phyloP scores from a whole-genome alignment of 2,113 vertebrate species.

The Propithecus coquereli region DNA sequence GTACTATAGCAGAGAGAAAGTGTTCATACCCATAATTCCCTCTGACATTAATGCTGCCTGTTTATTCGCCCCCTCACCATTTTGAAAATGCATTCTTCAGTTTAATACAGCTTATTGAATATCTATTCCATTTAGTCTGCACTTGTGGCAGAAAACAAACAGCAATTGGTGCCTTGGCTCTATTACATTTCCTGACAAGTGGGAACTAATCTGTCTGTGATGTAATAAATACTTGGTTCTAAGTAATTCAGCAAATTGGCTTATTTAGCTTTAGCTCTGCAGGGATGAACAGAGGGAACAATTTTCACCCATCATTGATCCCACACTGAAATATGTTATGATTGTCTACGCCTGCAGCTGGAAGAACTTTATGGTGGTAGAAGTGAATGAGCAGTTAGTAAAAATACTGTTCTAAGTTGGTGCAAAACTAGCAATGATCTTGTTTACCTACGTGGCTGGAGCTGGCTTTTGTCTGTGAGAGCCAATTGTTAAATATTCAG shows the following conservation, averaged over 20 bases:
- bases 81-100: slow-evolving; percentile 18
- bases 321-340: neutral
- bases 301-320: slow-evolving; percentile 40
- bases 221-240: slow-evolving; percentile 37
- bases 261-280: slow-evolving; percentile 47
- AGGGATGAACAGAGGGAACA: neutral
- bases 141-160: slow-evolving; percentile 37
- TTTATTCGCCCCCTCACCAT: neutral
- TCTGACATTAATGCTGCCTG: neutral
- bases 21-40: slow-evolving; percentile 11
- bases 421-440: neutral
- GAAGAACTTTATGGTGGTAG: neutral
- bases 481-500: neutral
- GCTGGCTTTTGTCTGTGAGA: neutral
- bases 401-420: neutral
- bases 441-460: neutral
- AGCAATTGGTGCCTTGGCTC: slow-evolving; percentile 9
- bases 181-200: slow-evolving; percentile 47
- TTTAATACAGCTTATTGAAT: slow-evolving; percentile 28
- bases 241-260: slow-evolving; percentile 49
- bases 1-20: neutral
- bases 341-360: neutral
- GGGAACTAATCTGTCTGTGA: slow-evolving; percentile 49
- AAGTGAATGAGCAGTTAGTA: neutral
- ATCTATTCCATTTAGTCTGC: neutral